A percentile compares a stretch with the other conserved stretches of the same genome.
Evolutionary conservation across 2,797 vertebrate species (phyloP).

Genomic region (Micrastur ruficollis): DNA sequence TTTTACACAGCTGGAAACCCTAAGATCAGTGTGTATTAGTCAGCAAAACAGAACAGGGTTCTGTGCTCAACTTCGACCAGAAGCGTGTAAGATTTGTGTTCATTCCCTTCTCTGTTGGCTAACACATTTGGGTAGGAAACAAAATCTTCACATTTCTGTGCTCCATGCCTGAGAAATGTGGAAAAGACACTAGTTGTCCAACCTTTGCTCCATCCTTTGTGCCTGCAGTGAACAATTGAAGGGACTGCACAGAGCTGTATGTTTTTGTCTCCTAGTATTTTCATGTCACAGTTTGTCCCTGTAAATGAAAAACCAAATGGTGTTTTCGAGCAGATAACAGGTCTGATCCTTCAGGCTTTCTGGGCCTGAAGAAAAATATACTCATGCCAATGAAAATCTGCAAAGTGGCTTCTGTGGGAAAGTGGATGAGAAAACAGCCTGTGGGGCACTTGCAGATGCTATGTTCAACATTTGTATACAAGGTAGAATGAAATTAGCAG

Average conservation of each 20-base stretch:
- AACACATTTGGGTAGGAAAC: background rate
- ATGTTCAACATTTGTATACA: background rate
- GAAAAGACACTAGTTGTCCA: background rate
- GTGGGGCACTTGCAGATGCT: background rate
- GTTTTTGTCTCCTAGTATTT: background rate
- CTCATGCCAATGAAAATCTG: background rate
- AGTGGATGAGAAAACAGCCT: background rate
- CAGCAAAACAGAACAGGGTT: background rate
- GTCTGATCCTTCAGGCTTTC: conserved; percentile 25
- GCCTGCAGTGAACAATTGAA: background rate
- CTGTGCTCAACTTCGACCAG: background rate
- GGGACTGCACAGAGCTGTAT: background rate
- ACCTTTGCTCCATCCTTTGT: background rate
- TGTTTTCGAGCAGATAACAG: background rate
- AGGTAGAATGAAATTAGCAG: background rate
- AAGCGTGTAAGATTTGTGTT: background rate
- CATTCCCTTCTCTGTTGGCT: background rate
- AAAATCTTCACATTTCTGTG: background rate
- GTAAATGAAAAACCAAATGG: conserved; percentile 9
- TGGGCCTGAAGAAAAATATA: background rate
- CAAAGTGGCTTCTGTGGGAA: background rate
- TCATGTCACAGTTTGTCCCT: background rate
- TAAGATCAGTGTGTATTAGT: background rate
- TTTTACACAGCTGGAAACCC: background rate
- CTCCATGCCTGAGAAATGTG: background rate